phyloP scores from a whole-genome alignment of 2,113 vertebrate genomes.

The Pluvianellus socialis region DNA sequence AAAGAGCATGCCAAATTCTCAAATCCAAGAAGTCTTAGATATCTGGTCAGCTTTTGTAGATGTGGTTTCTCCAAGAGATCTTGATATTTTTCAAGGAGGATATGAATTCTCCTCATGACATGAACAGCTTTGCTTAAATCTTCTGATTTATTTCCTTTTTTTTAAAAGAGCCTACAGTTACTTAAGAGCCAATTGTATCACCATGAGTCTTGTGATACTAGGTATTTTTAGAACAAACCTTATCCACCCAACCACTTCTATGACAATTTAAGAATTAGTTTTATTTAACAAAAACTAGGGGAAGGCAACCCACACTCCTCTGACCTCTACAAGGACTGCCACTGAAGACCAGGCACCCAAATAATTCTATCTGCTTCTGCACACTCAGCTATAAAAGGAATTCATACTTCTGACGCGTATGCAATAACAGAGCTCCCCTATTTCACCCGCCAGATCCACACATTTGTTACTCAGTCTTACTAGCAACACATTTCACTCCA shows the following conservation, averaged over 20 bases:
- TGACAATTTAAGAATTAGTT: not conserved
- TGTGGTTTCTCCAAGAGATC: conserved; percentile 64
- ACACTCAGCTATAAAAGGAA: not conserved
- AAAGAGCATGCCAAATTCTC: conserved; percentile 64
- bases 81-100: conserved; percentile 65
- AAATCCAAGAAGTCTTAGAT: conserved; percentile 69
- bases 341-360: not conserved
- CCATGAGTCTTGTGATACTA: not conserved
- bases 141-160: conserved; percentile 26
- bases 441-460: not conserved
- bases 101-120: conserved; percentile 75
- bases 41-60: conserved; percentile 34
- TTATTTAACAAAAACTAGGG: not conserved
- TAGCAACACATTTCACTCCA: not conserved
- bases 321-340: not conserved
- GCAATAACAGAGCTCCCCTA: not conserved
- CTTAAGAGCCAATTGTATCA: not conserved
- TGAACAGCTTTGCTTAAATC: conserved; percentile 70
- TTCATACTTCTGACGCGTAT: not conserved
- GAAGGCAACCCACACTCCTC: not conserved
- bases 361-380: not conserved
- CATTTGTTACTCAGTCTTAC: not conserved
- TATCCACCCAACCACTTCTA: not conserved
- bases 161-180: not conserved
- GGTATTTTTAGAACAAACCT: not conserved